Evolutionary conservation across 2,888 invertebrate genomes (phyloP), one percentile per base, ranked within the genome.

Genomic region (Spisula subtruncata): DNA sequence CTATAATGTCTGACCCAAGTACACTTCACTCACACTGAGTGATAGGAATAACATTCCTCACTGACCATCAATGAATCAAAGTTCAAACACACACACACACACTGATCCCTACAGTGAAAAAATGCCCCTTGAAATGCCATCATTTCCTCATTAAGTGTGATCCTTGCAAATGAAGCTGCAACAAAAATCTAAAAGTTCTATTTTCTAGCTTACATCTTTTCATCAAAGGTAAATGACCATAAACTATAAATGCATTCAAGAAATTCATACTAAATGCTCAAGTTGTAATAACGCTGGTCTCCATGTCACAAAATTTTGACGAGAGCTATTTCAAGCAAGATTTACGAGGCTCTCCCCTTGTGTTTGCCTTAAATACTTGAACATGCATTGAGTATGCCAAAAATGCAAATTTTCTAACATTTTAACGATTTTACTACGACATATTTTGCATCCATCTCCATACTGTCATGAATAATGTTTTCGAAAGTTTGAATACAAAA

Each of bases 81-180:
- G 71, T 29, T 32, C 32, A n/a, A n/a, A n/a, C n/a, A n/a, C 18
- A 32, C 29, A 71, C 14, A n/a, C 71, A 71, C 0, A 1, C 32
- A 8, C 1, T 0, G 71, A 71, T 71, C 14, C 29, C 32, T 32
- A 6, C 1, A 71, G 29, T 32, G 32, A 8, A 71, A 32, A 32
- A 75, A 1, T 32, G 32, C 35, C n/a, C n/a, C 75, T 75, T 75
- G 75, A 75, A 75, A 75, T 75, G 32, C 18, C 75, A 75, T 75
- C 32, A 75, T 32, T 75, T 32, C 12, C 6, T 4, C 32, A 75
- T 75, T 35, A 25, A 35, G 35, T 14, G 32, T 14, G 75, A 75
- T 32, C 41, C 2, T 75, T 16, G 29, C 32, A 35, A 75, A 75
- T 35, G 32, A 75, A 16, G 75, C 75, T 8, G 32, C 32, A 75